Evolutionary conservation across 2,113 vertebrate genomes (phyloP).

Genomic region (Rutilus rutilus): DNA sequence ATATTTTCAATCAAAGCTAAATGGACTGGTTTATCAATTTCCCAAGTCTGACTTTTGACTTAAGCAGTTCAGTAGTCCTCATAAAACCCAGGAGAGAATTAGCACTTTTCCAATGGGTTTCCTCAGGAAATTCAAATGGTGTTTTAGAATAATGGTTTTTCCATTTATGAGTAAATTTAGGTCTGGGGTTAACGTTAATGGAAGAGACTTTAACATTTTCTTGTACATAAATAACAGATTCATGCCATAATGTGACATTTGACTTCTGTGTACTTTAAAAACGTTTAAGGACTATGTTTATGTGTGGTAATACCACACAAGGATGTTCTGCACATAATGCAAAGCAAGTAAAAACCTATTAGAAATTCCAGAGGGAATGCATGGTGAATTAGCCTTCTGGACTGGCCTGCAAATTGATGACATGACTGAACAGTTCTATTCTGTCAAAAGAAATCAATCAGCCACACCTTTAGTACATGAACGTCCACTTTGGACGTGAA

Average conservation of each 20-base stretch:
- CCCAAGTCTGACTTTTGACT: neutral
- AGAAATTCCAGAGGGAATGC: conserved; percentile 12
- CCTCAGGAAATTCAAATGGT: neutral
- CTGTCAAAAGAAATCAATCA: neutral
- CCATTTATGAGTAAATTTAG: neutral
- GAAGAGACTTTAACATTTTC: neutral
- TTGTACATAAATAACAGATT: neutral
- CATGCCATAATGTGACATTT: neutral
- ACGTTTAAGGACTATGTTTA: neutral
- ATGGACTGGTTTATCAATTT: neutral
- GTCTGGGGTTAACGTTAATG: neutral
- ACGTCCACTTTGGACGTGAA: neutral
- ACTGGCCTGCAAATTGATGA: conserved; percentile 3
- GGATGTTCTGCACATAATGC: neutral
- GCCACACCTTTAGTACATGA: neutral
- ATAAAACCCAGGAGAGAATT: neutral
- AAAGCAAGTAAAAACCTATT: neutral
- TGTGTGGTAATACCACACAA: neutral
- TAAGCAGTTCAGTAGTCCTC: neutral
- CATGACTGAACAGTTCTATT: neutral
- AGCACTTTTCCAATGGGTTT: neutral
- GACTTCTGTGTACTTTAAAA: neutral
- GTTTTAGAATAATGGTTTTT: neutral
- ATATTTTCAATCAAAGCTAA: neutral
- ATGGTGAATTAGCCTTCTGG: conserved; percentile 7